Percentiles rank a stretch among this genome's conserved stretches.
phyloP scores from a whole-genome alignment of 2,113 vertebrate species.

The Sus scrofa region DNA sequence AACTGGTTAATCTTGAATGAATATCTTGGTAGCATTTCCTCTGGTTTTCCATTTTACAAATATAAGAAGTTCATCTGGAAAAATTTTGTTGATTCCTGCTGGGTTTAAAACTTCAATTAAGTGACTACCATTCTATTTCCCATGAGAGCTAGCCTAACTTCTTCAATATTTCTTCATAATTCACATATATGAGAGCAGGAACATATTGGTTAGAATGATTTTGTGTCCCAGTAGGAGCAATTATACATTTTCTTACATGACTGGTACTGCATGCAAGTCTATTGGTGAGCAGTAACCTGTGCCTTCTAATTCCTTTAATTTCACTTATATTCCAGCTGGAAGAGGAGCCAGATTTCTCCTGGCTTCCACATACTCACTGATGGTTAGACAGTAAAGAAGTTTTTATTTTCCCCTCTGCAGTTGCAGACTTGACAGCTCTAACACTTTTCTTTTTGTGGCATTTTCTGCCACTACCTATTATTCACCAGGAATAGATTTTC shows the following conservation, averaged over 20 bases:
- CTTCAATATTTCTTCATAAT: slow-evolving; percentile 62
- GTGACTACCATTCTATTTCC: neutral
- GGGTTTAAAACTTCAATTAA: slow-evolving; percentile 67
- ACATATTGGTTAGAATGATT: slow-evolving; percentile 54
- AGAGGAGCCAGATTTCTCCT: slow-evolving; percentile 49
- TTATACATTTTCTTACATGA: slow-evolving; percentile 70
- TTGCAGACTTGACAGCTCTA: neutral
- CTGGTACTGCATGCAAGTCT: slow-evolving; percentile 2
- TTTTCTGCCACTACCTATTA: neutral
- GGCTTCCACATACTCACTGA: neutral
- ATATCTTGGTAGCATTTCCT: neutral
- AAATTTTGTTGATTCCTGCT: neutral
- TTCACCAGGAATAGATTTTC: neutral
- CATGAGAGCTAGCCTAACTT: slow-evolving; percentile 49
- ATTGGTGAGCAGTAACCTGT: slow-evolving; percentile 45
- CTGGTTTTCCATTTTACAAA: slow-evolving; percentile 25
- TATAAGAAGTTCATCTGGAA: neutral
- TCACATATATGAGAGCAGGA: slow-evolving; percentile 51
- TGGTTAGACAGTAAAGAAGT: neutral
- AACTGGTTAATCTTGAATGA: neutral
- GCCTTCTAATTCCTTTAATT: slow-evolving; percentile 75
- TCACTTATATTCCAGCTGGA: slow-evolving; percentile 63
- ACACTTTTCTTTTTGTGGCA: neutral
- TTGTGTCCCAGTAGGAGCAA: slow-evolving; percentile 64
- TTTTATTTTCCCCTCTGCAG: neutral